phyloP scores from a whole-genome alignment of 23 tunicate species.

The Diplosoma virens region DNA sequence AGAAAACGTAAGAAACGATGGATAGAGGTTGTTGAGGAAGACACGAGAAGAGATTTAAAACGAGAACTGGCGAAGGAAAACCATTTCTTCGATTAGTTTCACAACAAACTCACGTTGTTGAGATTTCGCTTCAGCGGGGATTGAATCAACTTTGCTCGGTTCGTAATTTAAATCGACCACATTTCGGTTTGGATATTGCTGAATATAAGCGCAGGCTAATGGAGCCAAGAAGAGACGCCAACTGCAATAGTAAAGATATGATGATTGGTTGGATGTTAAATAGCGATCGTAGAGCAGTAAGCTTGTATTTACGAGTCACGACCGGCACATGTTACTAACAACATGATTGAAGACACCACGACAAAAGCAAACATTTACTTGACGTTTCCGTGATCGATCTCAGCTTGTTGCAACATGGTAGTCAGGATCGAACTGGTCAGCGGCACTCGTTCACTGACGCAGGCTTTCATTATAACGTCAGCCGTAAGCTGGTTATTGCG shows the following conservation, averaged over 20 bases:
- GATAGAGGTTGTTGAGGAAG: no score
- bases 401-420: conserved; percentile 60
- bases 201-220: conserved; percentile 29
- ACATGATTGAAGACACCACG: not conserved
- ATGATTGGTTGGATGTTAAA: no score
- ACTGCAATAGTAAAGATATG: conserved; percentile 20
- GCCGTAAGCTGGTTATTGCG: conserved; percentile 49
- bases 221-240: conserved; percentile 64
- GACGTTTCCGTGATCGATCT: conserved; percentile 57
- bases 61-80: no score
- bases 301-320: no score
- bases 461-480: conserved; percentile 39
- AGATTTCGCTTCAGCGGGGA: no score
- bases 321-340: no score
- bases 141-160: not conserved
- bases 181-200: not conserved
- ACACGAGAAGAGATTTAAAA: no score
- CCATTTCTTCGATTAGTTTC: no score
- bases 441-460: conserved; percentile 56
- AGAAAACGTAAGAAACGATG: no score
- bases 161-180: not conserved
- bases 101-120: no score
- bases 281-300: no score
- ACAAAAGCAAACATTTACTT: conserved; percentile 35
- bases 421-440: conserved; percentile 57